Conservation (phyloP, 2,797 vertebrate genomes). For the Gymnoscopelus braueri region DNA sequence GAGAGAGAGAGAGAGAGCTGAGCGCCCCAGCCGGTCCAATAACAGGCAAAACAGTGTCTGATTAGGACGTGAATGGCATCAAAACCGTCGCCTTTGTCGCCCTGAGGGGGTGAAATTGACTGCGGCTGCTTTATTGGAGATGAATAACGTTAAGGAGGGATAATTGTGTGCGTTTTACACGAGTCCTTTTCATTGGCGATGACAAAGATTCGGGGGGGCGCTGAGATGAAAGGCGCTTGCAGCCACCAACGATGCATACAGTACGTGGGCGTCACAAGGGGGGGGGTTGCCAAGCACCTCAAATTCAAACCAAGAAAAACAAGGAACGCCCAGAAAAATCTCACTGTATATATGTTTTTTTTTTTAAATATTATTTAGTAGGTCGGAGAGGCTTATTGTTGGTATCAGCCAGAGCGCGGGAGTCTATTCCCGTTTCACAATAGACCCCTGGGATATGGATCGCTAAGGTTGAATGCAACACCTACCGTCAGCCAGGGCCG, state of each 20-base stretch:
- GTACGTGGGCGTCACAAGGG: constrained; percentile 28
- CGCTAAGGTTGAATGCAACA: too few species aligned
- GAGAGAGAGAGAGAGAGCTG: constrained; percentile 8
- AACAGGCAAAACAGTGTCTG: constrained; percentile 68
- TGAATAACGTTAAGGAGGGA: constrained; percentile 71
- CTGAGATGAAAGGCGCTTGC: constrained; percentile 19
- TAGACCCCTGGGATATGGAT: too few species aligned
- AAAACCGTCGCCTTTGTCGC: constrained; percentile 56
- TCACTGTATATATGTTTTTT: too few species aligned
- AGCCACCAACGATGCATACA: constrained; percentile 49
- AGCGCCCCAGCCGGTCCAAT: constrained; percentile 60
- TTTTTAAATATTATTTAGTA: too few species aligned
- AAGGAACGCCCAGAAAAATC: too few species aligned
- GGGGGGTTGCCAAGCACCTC: too few species aligned
- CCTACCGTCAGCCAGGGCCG: too few species aligned
- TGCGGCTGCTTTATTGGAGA: constrained; percentile 54
- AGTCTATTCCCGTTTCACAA: too few species aligned
- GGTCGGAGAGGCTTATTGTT: too few species aligned
- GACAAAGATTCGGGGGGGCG: constrained; percentile 61
- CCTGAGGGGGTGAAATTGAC: constrained; percentile 60
- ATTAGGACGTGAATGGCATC: constrained; percentile 69
- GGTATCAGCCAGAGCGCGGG: too few species aligned
- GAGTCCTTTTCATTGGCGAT: constrained; percentile 61
- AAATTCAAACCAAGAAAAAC: too few species aligned
- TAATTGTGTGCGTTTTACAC: constrained; percentile 62